These are phyloP conservation scores for Melitaea athalia DNA, from an alignment of 2,888 invertebrate genomes.

Conservation along the genomic window DNA sequence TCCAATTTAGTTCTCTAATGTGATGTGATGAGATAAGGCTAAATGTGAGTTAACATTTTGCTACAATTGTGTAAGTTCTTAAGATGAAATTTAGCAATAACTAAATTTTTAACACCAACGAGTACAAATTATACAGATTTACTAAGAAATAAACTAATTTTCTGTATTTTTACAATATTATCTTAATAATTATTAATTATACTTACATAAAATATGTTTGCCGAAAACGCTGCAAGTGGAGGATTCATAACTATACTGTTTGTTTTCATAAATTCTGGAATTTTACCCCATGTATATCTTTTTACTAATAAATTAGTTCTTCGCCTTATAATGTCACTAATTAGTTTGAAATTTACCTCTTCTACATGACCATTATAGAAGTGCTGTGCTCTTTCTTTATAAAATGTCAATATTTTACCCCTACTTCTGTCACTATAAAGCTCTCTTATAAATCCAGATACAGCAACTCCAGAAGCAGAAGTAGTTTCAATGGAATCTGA, in stretches of 20 bases:
- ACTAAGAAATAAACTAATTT: too few relatives aligned
- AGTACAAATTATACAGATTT: too few relatives aligned
- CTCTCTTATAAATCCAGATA: conserved; percentile 91
- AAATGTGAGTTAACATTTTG: too few relatives aligned
- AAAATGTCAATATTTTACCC: conserved; percentile 91
- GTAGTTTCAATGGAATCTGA: conserved; percentile 89
- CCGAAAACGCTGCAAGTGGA: conserved; percentile 90
- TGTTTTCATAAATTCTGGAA: conserved; percentile 88
- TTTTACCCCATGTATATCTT: conserved; percentile 89
- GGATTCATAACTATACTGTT: conserved; percentile 87
- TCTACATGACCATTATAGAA: conserved; percentile 94
- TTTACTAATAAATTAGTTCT: conserved; percentile 91
- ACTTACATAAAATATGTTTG: conserved; percentile 89
- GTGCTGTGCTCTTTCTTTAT: conserved; percentile 92
- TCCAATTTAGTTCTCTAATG: too few relatives aligned
- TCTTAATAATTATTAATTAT: not conserved
- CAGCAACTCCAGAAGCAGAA: conserved; percentile 87
- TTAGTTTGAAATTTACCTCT: conserved; percentile 91
- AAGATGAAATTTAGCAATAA: too few relatives aligned
- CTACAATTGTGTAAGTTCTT: too few relatives aligned
- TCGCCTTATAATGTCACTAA: conserved; percentile 91
- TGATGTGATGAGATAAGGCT: too few relatives aligned
- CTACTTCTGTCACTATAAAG: conserved; percentile 91
- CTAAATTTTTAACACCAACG: too few relatives aligned
- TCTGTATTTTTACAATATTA: too few relatives aligned